Conservation (phyloP, 2,797 vertebrate species). For the Cyclura pinguis region DNA sequence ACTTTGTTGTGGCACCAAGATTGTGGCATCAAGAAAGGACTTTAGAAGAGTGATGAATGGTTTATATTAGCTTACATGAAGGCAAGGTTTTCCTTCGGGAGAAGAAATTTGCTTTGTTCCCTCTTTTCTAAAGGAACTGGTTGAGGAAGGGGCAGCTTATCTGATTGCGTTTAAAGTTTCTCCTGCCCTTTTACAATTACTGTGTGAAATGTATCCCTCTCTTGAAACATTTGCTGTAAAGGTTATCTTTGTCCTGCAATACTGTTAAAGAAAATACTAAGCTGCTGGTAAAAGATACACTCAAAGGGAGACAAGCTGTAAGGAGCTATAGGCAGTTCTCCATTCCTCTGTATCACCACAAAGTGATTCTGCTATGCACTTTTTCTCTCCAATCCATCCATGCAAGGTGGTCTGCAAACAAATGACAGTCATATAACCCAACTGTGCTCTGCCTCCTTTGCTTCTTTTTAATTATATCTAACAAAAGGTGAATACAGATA, state of each 20-base stretch:
- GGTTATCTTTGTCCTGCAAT: constrained; percentile 25
- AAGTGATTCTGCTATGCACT: constrained; percentile 4
- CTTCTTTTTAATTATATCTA: constrained; percentile 1
- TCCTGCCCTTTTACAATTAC: constrained; percentile 28
- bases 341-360: not conserved
- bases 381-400: constrained; percentile 17
- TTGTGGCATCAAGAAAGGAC: constrained; percentile 64
- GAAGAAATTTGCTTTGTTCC: constrained; percentile 59
- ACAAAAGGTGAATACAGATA: not conserved
- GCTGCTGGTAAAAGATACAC: constrained; percentile 42
- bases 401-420: constrained; percentile 28
- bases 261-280: constrained; percentile 16
- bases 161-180: constrained; percentile 50
- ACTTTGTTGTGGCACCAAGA: constrained; percentile 61
- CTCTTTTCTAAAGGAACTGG: constrained; percentile 62
- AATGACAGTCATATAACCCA: not conserved
- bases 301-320: not conserved
- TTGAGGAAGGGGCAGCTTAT: constrained; percentile 36
- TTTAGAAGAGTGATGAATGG: constrained; percentile 58
- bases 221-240: not conserved
- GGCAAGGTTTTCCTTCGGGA: constrained; percentile 62
- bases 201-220: constrained; percentile 26
- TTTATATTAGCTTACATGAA: constrained; percentile 66
- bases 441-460: constrained; percentile 15
- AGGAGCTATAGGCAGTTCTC: not conserved